Evolutionary conservation across 2,797 vertebrate species (phyloP).

Genomic region (Hoplostethus atlanticus): DNA sequence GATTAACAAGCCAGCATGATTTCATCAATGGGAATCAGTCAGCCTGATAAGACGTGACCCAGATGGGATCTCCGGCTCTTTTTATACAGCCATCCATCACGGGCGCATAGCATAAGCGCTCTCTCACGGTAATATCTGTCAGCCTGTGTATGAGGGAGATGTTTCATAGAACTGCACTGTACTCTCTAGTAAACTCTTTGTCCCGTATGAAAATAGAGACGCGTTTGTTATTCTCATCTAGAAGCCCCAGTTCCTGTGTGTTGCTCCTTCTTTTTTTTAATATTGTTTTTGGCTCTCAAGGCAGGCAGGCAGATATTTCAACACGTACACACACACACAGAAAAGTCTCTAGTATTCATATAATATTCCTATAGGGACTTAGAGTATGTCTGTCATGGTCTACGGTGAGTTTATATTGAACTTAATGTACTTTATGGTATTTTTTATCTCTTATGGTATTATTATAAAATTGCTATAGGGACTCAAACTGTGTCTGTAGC

Average conservation of each 20-base stretch:
- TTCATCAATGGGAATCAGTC: conserved; percentile 78
- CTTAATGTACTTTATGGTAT: conserved; percentile 26
- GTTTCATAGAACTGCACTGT: conserved; percentile 49
- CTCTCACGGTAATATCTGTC: conserved; percentile 58
- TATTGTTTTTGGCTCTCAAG: conserved; percentile 57
- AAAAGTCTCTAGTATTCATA: conserved; percentile 24
- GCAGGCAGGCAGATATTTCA: conserved; percentile 59
- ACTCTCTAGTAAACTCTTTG: conserved; percentile 36
- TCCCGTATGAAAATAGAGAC: conserved; percentile 16
- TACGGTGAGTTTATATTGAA: conserved; percentile 38
- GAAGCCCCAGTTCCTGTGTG: conserved; percentile 53
- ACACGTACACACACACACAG: conserved; percentile 20
- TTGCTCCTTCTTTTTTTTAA: conserved; percentile 15
- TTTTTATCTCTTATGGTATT: neutral
- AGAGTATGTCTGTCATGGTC: conserved; percentile 26
- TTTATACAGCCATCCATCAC: conserved; percentile 72
- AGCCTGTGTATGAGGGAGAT: conserved; percentile 57
- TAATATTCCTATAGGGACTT: conserved; percentile 7
- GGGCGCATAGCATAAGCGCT: conserved; percentile 47
- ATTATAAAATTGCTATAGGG: neutral
- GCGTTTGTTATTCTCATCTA: conserved; percentile 63
- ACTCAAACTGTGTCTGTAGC: neutral
- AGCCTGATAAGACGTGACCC: conserved; percentile 76
- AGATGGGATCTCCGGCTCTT: conserved; percentile 73
- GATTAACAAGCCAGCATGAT: conserved; percentile 76